Evolutionary conservation across 2,888 invertebrate genomes (phyloP).

Genomic region (Limnephilus auricula): DNA sequence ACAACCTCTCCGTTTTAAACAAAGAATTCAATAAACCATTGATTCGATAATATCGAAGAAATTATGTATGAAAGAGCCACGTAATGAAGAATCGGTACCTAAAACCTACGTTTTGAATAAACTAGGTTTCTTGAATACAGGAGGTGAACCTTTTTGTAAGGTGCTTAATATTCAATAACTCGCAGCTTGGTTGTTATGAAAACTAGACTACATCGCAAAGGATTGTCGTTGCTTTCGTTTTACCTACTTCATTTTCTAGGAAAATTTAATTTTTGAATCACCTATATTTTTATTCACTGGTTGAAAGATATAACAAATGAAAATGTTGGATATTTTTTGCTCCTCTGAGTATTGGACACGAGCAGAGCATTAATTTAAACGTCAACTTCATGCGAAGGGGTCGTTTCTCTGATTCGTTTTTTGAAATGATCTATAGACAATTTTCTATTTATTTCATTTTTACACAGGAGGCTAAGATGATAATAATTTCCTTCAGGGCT

Average conservation of each 20-base stretch:
- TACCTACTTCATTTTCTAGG: not conserved
- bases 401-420: too few species aligned
- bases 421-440: too few species aligned
- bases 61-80: conserved; percentile 47
- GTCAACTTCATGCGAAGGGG: too few species aligned
- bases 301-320: too few species aligned
- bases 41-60: conserved; percentile 64
- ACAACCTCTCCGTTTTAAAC: conserved; percentile 61
- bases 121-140: not conserved
- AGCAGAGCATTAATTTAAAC: too few species aligned
- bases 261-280: too few species aligned
- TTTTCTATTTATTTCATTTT: too few species aligned
- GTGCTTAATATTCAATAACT: not conserved
- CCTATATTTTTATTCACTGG: too few species aligned
- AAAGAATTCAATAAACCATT: conserved; percentile 66
- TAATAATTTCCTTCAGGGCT: too few species aligned
- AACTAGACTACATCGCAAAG: not conserved
- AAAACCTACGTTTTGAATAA: not conserved
- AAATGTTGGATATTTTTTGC: too few species aligned
- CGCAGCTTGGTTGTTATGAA: not conserved
- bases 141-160: not conserved
- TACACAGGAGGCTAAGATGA: too few species aligned
- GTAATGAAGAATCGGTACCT: conserved; percentile 40
- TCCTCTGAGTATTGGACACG: too few species aligned
- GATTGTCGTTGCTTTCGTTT: not conserved